Percentiles rank a stretch among this genome's conserved stretches.
Evolutionary conservation across 2,797 vertebrate genomes (phyloP).

Genomic region (Lepus oiostolus): DNA sequence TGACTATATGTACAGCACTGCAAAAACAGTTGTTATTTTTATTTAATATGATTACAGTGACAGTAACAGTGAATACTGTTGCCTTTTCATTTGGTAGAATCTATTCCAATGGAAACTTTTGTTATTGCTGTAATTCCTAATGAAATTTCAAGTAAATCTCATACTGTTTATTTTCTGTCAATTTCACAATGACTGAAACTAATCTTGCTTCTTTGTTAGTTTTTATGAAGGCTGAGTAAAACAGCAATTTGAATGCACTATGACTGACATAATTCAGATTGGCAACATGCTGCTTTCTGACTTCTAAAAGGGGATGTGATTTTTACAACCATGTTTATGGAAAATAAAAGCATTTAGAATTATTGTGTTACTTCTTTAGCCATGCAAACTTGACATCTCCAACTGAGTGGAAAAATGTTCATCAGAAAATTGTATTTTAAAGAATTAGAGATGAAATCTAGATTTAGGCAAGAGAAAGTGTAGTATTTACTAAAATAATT

Average conservation of each 20-base stretch:
- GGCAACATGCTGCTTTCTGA: neutral
- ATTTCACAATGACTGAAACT: neutral
- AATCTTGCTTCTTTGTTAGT: constrained; percentile 35
- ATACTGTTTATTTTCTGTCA: constrained; percentile 8
- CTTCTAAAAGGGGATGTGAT: constrained; percentile 26
- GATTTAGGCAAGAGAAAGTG: neutral
- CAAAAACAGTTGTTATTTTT: neutral
- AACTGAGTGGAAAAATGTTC: neutral
- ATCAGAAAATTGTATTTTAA: constrained; percentile 56
- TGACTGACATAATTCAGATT: neutral
- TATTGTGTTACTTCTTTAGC: neutral
- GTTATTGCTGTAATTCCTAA: neutral
- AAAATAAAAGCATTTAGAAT: constrained; percentile 2
- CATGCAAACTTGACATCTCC: neutral
- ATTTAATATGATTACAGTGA: neutral
- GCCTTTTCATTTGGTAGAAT: neutral
- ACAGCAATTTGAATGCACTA: neutral
- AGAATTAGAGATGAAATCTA: constrained; percentile 43
- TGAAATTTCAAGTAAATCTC: constrained; percentile 29
- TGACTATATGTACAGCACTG: neutral
- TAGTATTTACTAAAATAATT: neutral
- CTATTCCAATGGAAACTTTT: neutral
- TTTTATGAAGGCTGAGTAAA: constrained; percentile 34
- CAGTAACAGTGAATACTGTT: neutral
- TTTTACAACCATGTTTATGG: neutral